Conservation (phyloP, 2,797 vertebrate genomes). For the Sebastes itinus region DNA sequence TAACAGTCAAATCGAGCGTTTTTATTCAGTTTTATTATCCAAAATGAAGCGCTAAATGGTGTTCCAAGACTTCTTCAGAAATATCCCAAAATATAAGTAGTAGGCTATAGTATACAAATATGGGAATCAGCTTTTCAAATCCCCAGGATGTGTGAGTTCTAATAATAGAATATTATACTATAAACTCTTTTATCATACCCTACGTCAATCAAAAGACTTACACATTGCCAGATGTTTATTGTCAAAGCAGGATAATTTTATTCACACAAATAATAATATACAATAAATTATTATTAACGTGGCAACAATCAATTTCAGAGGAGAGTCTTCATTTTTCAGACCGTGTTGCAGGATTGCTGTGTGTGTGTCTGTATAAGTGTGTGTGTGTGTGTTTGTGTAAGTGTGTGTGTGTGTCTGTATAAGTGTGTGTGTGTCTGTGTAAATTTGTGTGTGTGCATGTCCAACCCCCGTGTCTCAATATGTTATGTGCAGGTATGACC, state of each 20-base stretch:
- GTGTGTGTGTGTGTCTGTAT: neutral
- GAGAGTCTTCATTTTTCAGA: neutral
- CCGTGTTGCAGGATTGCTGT: neutral
- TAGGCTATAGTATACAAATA: too few species aligned
- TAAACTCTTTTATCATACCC: neutral
- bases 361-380: neutral
- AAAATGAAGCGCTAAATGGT: neutral
- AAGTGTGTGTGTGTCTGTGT: too few species aligned
- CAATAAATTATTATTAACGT: slow-evolving; percentile 52
- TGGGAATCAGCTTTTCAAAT: neutral
- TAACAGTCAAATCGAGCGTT: neutral
- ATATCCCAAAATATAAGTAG: neutral
- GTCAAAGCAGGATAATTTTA: slow-evolving; percentile 58
- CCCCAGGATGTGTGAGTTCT: neutral
- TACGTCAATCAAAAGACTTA: neutral
- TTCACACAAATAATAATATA: slow-evolving; percentile 65
- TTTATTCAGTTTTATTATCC: neutral
- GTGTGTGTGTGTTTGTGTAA: neutral
- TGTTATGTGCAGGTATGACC: neutral
- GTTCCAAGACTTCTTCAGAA: neutral
- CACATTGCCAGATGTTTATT: slow-evolving; percentile 4
- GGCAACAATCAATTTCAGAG: slow-evolving; percentile 4
- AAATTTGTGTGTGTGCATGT: neutral
- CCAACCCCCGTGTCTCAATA: neutral
- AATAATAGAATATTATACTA: neutral